Evolutionary conservation across 1,140 invertebrate genomes (phyloP).

Genomic region (Plutomurus gul): DNA sequence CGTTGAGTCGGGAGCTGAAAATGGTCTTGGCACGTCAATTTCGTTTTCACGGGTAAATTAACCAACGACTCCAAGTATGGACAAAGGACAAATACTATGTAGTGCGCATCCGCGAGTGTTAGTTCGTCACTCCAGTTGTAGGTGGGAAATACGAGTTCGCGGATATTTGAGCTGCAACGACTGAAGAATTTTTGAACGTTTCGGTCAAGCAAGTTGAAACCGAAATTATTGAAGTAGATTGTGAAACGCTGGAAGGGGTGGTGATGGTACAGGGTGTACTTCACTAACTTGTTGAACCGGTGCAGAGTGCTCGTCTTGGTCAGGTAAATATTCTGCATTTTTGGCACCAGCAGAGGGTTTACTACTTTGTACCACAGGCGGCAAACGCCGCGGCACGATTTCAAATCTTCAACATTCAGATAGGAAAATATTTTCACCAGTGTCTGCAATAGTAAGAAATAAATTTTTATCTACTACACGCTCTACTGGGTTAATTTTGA

Average conservation of each 20-base stretch:
- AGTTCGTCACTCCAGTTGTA: slow-evolving; percentile 1
- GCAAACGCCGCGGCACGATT: neutral
- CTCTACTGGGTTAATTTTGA: too few species aligned
- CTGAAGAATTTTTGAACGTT: slow-evolving; percentile 16
- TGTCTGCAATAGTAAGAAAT: neutral
- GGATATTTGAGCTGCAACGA: neutral
- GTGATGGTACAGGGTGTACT: neutral
- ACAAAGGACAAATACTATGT: slow-evolving; percentile 1
- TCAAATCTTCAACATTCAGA: slow-evolving; percentile 5
- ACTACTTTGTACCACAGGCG: neutral
- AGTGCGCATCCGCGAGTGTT: neutral
- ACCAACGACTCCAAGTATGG: neutral
- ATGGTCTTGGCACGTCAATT: neutral
- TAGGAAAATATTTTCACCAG: slow-evolving; percentile 9
- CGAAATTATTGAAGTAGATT: neutral
- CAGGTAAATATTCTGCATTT: slow-evolving; percentile 10
- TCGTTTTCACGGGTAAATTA: neutral
- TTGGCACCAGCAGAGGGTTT: neutral
- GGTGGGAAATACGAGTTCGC: neutral
- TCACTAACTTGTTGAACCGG: neutral
- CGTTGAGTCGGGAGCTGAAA: neutral
- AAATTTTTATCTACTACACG: too few species aligned
- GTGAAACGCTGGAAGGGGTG: slow-evolving; percentile 20
- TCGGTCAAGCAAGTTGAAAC: neutral
- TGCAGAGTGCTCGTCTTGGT: neutral